Evolutionary conservation across 2,797 vertebrate genomes (phyloP).

Genomic region (Rhodeus uyekii): DNA sequence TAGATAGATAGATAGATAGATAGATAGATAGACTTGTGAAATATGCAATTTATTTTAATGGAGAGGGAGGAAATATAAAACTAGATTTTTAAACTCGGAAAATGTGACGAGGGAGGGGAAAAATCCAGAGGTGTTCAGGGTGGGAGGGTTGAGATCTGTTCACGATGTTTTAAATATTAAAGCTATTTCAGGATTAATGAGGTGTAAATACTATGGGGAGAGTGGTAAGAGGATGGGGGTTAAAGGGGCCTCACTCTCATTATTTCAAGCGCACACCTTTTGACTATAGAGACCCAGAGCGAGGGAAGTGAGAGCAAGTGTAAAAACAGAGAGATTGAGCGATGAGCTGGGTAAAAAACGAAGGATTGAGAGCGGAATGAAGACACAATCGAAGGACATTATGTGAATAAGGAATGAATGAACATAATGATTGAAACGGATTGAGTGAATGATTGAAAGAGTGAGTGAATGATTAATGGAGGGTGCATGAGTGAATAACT

Average conservation of each 20-base stretch:
- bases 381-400: background rate
- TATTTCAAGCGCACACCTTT: slow-evolving; percentile 82
- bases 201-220: slow-evolving; percentile 84
- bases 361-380: background rate
- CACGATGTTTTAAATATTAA: slow-evolving; percentile 84
- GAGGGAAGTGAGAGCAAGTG: slow-evolving; percentile 33
- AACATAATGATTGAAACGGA: too few relatives aligned
- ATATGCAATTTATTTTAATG: slow-evolving; percentile 80
- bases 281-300: slow-evolving; percentile 75
- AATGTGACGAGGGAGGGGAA: slow-evolving; percentile 51
- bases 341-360: slow-evolving; percentile 35
- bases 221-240: slow-evolving; percentile 77
- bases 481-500: background rate
- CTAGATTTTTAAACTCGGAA: slow-evolving; percentile 77
- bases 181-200: slow-evolving; percentile 86
- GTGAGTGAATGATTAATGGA: background rate
- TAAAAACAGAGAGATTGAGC: slow-evolving; percentile 23
- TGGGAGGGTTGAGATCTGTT: slow-evolving; percentile 73
- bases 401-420: background rate
- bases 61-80: slow-evolving; percentile 77
- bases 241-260: slow-evolving; percentile 79
- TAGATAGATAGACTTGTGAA: slow-evolving; percentile 62
- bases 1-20: background rate
- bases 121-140: slow-evolving; percentile 66
- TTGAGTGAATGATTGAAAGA: background rate